Base-by-base conservation (phyloP, 2,888 invertebrate species). In the Drosophila imparisetae region DNA sequence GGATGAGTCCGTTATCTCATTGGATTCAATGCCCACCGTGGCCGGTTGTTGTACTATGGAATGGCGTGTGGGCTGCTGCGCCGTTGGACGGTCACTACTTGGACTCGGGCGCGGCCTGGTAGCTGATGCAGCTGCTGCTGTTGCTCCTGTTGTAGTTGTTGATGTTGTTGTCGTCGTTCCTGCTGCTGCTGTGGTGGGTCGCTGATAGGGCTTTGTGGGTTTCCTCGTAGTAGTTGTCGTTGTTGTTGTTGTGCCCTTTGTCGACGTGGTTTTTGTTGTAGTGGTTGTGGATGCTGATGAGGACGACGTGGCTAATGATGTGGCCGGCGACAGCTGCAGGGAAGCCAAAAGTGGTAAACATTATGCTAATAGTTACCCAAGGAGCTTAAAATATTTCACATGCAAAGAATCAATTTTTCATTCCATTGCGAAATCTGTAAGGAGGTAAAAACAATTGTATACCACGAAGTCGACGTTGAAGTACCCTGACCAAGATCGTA, bases 381-480 rank as follows among this genome's bases (percentile, higher is more conserved):
- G 72, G 83, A 66, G 79, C 75, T 64, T 32, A 54, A 76, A 70
- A 81, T 83, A 81, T 77, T 81, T 83, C 78, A 79, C 91, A 91
- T 83, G 87, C 86, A 86, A 86, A 85, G 80, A 90, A 91, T 91
- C 88, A 91, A 91, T 91, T 91, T 90, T 91, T 91, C 91, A 90
- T 89, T 90, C 83, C 68, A 63, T 72, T 76, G 89, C 86, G 75
- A 81, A 91, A 72, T 88, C 86, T 83, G 63, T 45, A 50, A 55
- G 66, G 77, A 83, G 71, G 66, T 68, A 49, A 42, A 18, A 38
- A 15, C 24, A 8, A 58, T 4, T 11, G 2, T 6, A 34, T 15
- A 2, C 2, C 10, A 10, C 18, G 15, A 52, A 53, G 45, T 29
- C 67, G 61, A 73, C 45, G 1, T 38, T 10, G 1, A 24, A 2